Evolutionary conservation across 1,140 invertebrate genomes (phyloP), one percentile per base, ranked within the genome.

Genomic region (Papilio polyxenes): DNA sequence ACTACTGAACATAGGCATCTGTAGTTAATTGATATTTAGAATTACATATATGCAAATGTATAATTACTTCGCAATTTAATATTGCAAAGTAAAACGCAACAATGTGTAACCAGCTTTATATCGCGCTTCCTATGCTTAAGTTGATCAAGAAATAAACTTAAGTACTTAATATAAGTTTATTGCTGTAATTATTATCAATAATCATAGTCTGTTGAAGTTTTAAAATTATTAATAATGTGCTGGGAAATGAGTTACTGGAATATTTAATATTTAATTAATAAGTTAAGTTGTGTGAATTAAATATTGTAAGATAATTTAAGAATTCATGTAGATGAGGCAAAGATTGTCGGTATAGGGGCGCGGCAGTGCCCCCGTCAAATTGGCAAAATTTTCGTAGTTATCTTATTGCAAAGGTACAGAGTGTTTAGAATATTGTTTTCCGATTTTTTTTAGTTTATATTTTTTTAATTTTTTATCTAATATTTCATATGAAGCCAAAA

Each of bases 141-240:
- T 31, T 77, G 49, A 76, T 76, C 48, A 31, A 20, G 75, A 53
- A 77, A 37, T 77, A 77, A 77, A 77, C 48, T 53, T 77, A 77
- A 77, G 48, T 77, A 53, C 10, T 77, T 53, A 23, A 31, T 53
- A 53, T 53, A 10, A 77, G 20, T 77, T 77, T 77, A 77, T 77
- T 53, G 37, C 75, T 49, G 20, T 77, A 53, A 4, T 76, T 53
- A 56, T 77, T 77, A 53, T 77, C 44, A 53, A 77, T 77, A 77
- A 77, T 77, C n/a, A 77, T 23, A 53, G 10, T 9, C 20, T 77
- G n/a, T 37, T 51, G n/a, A 53, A 53, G 20, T 44, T n/a, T 8
- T 56, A 51, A 51, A 51, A 2, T 17, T 3, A 15, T 7, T 44
- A 4, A 7, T 44, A 44, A 44, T 56, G 17, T 51, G 10, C 17